Percentiles rank a stretch among this genome's conserved stretches.
phyloP scores from a whole-genome alignment of 2,797 vertebrate genomes.

The Sus cebifrons region DNA sequence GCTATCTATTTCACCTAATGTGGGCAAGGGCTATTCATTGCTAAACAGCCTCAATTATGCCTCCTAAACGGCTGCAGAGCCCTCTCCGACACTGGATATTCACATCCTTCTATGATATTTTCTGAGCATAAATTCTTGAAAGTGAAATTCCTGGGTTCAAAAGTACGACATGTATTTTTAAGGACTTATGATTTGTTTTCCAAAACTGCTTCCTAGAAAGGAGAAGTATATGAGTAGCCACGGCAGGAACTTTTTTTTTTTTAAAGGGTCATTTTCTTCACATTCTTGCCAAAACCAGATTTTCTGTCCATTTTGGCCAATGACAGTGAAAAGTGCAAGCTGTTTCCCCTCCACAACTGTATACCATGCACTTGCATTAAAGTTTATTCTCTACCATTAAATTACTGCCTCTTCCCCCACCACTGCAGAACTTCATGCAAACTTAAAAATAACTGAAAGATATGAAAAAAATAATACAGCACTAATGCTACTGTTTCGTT shows the following conservation, averaged over 20 bases:
- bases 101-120: background rate
- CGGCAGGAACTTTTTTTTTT: too few species aligned
- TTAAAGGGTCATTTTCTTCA: background rate
- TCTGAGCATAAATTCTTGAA: background rate
- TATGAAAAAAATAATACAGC: background rate
- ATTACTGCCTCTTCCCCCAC: background rate
- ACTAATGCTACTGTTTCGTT: background rate
- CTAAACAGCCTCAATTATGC: background rate
- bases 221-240: background rate
- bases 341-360: background rate
- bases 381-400: background rate
- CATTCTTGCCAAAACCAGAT: background rate
- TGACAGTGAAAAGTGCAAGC: background rate
- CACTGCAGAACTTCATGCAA: background rate
- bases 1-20: background rate
- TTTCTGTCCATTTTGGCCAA: background rate
- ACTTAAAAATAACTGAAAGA: background rate
- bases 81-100: too few species aligned
- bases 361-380: background rate
- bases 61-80: too few species aligned
- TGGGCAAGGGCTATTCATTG: background rate
- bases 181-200: background rate
- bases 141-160: slow-evolving; percentile 21
- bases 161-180: background rate
- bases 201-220: slow-evolving; percentile 28